A percentile compares a stretch with the other conserved stretches of the same genome.
Evolutionary conservation across 2,888 invertebrate genomes (phyloP).

Genomic region (Caenorhabditis sinica): DNA sequence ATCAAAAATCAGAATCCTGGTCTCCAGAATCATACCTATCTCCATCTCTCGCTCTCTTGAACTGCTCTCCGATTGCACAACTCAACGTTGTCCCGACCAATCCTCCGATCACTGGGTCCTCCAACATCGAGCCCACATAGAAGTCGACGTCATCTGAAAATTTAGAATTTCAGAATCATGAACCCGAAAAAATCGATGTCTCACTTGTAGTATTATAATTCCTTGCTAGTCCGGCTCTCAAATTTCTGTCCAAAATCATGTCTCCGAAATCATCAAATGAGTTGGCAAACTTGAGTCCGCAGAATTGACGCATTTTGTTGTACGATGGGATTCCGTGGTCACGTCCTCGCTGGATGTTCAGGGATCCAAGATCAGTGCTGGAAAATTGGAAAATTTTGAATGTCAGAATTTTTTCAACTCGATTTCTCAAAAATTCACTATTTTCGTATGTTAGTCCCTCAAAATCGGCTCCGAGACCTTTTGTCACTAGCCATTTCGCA

Average conservation of each 20-base stretch:
- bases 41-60: slow-evolving; percentile 85
- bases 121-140: slow-evolving; percentile 85
- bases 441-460: no score
- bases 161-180: neutral
- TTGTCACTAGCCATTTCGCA: no score
- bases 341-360: slow-evolving; percentile 94
- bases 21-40: slow-evolving; percentile 84
- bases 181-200: neutral
- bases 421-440: no score
- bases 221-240: slow-evolving; percentile 88
- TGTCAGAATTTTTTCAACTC: no score
- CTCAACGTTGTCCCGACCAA: slow-evolving; percentile 85
- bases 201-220: slow-evolving; percentile 81
- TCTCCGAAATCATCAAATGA: slow-evolving; percentile 88
- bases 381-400: slow-evolving; percentile 23
- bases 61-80: slow-evolving; percentile 85
- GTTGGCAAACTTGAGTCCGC: slow-evolving; percentile 89
- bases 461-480: no score
- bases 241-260: slow-evolving; percentile 89
- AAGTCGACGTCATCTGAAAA: slow-evolving; percentile 85
- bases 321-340: slow-evolving; percentile 91
- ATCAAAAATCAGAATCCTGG: neutral
- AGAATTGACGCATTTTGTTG: slow-evolving; percentile 87
- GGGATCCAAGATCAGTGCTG: slow-evolving; percentile 91
- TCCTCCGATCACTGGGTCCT: slow-evolving; percentile 85